Conservation (phyloP, 2,888 invertebrate genomes). For the Lissonota sp. region DNA sequence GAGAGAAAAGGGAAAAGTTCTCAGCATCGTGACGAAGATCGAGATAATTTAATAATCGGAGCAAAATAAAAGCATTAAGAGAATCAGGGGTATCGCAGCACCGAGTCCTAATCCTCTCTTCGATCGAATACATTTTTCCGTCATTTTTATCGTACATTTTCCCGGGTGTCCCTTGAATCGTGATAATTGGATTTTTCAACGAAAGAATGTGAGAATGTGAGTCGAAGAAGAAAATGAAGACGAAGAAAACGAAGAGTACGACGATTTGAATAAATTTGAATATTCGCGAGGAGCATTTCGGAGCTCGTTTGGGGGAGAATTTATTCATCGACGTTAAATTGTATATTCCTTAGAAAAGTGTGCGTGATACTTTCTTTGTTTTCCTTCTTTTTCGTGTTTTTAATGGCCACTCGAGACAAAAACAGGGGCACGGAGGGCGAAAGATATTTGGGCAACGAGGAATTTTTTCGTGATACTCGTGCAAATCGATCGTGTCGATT, state of each 20-base stretch:
- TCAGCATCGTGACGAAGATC: too few relatives aligned
- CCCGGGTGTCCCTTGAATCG: conserved; percentile 45
- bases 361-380: not conserved
- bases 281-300: conserved; percentile 17
- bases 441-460: conserved; percentile 8
- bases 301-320: conserved; percentile 14
- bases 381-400: conserved; percentile 26
- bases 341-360: not conserved
- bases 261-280: conserved; percentile 34
- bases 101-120: conserved; percentile 1
- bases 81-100: too few relatives aligned
- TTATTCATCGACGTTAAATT: conserved; percentile 32
- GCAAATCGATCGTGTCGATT: conserved; percentile 40
- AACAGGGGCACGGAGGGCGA: not conserved
- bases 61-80: too few relatives aligned
- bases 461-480: conserved; percentile 65
- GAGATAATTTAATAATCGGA: too few relatives aligned
- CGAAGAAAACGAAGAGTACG: conserved; percentile 14
- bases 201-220: conserved; percentile 5
- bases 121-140: not conserved
- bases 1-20: too few relatives aligned
- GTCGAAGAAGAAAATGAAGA: not conserved
- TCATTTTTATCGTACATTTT: conserved; percentile 9
- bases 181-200: conserved; percentile 43
- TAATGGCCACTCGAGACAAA: conserved; percentile 15